Evolutionary conservation across 2,888 invertebrate species (phyloP).

Genomic region (Ectropis crepuscularia): DNA sequence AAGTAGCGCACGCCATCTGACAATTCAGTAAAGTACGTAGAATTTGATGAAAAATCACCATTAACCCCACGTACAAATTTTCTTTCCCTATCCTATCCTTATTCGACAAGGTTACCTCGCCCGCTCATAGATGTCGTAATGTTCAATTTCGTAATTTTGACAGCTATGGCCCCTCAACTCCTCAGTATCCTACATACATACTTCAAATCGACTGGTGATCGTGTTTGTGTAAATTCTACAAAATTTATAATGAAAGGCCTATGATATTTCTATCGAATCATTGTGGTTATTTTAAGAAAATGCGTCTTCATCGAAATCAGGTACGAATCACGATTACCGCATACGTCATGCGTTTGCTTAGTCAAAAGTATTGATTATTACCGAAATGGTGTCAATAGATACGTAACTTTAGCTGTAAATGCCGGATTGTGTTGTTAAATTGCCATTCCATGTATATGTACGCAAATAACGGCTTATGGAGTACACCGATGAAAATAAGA

Average conservation of each 20-base stretch:
- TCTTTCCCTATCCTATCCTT: constrained; percentile 15
- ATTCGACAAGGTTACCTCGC: constrained; percentile 22
- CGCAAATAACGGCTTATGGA: constrained; percentile 10
- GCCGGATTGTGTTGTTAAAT: constrained; percentile 15
- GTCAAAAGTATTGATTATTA: constrained; percentile 61
- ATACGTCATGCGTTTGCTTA: constrained; percentile 42
- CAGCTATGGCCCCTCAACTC: constrained; percentile 45
- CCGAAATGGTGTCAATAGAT: constrained; percentile 44
- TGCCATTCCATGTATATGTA: not conserved
- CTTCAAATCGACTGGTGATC: constrained; percentile 16
- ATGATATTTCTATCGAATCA: constrained; percentile 19
- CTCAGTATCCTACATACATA: constrained; percentile 24
- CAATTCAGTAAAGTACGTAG: constrained; percentile 21
- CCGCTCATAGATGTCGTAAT: constrained; percentile 45
- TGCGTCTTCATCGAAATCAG: constrained; percentile 31
- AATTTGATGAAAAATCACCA: constrained; percentile 13
- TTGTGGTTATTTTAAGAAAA: constrained; percentile 27
- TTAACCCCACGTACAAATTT: constrained; percentile 13
- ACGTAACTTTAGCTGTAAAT: constrained; percentile 18
- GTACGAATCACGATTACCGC: constrained; percentile 34
- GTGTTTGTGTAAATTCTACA: constrained; percentile 21
- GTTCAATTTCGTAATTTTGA: constrained; percentile 39
- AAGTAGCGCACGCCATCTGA: constrained; percentile 39
- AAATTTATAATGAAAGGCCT: constrained; percentile 33
- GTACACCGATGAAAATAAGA: constrained; percentile 11